These are phyloP conservation scores for Epistrophe grossulariae DNA, from an alignment of 2,888 invertebrate genomes.

Conservation along the genomic window DNA sequence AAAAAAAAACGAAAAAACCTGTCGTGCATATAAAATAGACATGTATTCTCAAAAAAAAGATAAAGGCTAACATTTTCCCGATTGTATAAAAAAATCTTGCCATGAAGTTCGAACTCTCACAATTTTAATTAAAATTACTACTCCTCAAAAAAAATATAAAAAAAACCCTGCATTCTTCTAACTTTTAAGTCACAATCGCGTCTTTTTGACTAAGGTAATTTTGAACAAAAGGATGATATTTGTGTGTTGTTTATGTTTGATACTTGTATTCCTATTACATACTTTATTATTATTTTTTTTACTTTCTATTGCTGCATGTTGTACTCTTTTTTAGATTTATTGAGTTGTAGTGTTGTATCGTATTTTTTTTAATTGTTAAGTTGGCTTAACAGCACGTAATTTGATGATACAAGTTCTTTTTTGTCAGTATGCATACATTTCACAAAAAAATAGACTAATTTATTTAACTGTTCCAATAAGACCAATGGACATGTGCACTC, in stretches of 20 bases:
- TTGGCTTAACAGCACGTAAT: slow-evolving; percentile 27
- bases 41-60: slow-evolving; percentile 41
- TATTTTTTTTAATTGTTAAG: slow-evolving; percentile 8
- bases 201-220: slow-evolving; percentile 73
- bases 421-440: neutral
- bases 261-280: slow-evolving; percentile 30
- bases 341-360: slow-evolving; percentile 22
- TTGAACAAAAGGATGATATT: slow-evolving; percentile 50
- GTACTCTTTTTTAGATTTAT: slow-evolving; percentile 7
- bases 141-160: slow-evolving; percentile 6
- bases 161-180: slow-evolving; percentile 62
- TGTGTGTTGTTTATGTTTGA: slow-evolving; percentile 43
- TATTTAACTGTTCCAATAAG: neutral
- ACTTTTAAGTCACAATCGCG: slow-evolving; percentile 62
- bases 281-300: slow-evolving; percentile 11
- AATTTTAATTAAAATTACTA: slow-evolving; percentile 52
- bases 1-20: slow-evolving; percentile 37
- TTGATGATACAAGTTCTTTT: neutral
- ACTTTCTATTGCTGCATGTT: slow-evolving; percentile 54
- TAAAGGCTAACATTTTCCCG: slow-evolving; percentile 60
- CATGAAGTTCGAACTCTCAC: slow-evolving; percentile 67
- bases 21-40: slow-evolving; percentile 60
- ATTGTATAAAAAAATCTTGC: slow-evolving; percentile 56
- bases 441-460: neutral
- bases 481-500: neutral